phyloP scores from a whole-genome alignment of 2,113 vertebrate species.

The Budorcas taxicolor region DNA sequence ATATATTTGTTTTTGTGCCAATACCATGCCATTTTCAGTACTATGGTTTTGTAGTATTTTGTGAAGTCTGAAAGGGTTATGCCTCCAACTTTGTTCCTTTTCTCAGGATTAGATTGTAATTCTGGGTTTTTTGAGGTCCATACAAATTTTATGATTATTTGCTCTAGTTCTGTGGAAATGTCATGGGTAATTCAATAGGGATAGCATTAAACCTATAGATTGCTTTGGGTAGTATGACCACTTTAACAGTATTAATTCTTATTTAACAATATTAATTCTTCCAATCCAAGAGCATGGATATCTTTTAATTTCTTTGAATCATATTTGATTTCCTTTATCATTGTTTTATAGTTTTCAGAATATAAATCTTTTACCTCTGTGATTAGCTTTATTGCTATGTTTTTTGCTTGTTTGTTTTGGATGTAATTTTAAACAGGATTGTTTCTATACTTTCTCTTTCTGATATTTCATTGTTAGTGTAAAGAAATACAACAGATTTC shows the following conservation, averaged over 20 bases:
- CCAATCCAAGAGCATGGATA: not conserved
- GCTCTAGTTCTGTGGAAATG: not conserved
- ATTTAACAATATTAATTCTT: not conserved
- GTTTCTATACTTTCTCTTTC: not conserved
- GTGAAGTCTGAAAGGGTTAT: not conserved
- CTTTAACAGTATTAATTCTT: not conserved
- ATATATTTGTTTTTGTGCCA: not conserved
- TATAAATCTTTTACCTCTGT: not conserved
- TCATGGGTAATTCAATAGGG: not conserved
- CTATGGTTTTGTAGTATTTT: not conserved
- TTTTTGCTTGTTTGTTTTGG: not conserved
- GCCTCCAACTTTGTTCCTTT: not conserved
- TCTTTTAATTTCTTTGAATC: not conserved
- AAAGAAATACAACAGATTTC: not conserved
- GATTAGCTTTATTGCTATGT: not conserved
- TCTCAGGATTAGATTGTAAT: not conserved
- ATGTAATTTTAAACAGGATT: not conserved
- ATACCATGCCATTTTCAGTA: not conserved
- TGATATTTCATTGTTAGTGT: not conserved
- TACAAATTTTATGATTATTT: not conserved
- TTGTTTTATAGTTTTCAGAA: not conserved
- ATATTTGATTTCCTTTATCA: not conserved
- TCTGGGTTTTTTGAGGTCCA: not conserved
- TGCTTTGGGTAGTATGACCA: not conserved
- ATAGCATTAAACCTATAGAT: not conserved